Conservation (phyloP, 1,140 invertebrate genomes). For the Zaprionus lachaisei region DNA sequence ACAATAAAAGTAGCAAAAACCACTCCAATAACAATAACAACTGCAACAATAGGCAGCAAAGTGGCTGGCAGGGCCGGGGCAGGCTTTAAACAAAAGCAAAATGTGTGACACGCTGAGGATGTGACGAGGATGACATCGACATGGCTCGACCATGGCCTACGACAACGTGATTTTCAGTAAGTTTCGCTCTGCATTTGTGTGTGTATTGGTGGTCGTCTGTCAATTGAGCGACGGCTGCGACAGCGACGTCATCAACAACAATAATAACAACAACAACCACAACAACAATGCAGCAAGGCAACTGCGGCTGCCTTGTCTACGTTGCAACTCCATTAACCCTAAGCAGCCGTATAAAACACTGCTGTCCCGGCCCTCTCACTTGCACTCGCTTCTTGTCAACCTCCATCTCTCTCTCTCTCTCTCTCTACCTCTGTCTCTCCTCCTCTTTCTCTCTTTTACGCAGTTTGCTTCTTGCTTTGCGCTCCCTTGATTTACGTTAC, state of each 20-base stretch:
- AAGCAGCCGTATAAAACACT: conserved; percentile 51
- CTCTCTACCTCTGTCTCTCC: not conserved
- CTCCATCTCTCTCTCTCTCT: not conserved
- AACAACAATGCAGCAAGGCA: conserved; percentile 20
- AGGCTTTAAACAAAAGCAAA: conserved; percentile 74
- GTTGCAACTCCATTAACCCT: conserved; percentile 75
- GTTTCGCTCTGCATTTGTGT: conserved; percentile 53
- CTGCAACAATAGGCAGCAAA: conserved; percentile 34
- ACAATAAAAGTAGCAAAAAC: conserved; percentile 14
- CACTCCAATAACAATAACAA: conserved; percentile 36
- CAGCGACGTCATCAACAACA: conserved; percentile 55
- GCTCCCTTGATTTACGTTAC: conserved; percentile 68
- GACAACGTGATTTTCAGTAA: conserved; percentile 80
- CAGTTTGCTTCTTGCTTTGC: conserved; percentile 25
- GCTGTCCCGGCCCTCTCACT: conserved; percentile 6
- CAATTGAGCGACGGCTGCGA: conserved; percentile 74
- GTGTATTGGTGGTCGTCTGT: conserved; percentile 68
- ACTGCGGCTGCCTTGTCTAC: conserved; percentile 37
- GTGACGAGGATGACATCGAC: conserved; percentile 64
- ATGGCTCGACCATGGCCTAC: conserved; percentile 75
- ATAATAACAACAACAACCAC: conserved; percentile 39
- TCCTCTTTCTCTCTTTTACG: conserved; percentile 40
- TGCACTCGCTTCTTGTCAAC: not conserved
- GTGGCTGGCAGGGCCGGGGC: conserved; percentile 1
- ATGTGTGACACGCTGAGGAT: conserved; percentile 74